phyloP scores from a whole-genome alignment of 2,113 vertebrate genomes.

The Turnix velox region DNA sequence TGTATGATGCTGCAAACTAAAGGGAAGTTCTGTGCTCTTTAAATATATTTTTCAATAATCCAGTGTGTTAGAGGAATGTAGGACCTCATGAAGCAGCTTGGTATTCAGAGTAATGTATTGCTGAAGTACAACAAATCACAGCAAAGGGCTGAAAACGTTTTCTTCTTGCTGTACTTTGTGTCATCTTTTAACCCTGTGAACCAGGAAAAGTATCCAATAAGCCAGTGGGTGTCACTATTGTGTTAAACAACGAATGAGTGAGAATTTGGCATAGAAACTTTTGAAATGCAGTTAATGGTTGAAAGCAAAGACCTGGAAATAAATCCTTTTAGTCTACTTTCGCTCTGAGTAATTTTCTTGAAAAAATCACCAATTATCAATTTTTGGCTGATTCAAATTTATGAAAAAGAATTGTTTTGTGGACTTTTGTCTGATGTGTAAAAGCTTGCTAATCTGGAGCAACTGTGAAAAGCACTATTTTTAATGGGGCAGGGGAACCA shows the following conservation, averaged over 20 bases:
- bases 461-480: background rate
- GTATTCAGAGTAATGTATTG: background rate
- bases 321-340: background rate
- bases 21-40: background rate
- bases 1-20: background rate
- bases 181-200: background rate
- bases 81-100: background rate
- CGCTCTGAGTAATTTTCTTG: background rate
- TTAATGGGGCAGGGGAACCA: background rate
- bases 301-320: background rate
- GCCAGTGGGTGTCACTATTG: slow-evolving; percentile 55
- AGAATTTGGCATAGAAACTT: background rate
- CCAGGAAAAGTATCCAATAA: background rate
- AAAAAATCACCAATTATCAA: background rate
- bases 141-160: background rate
- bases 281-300: background rate
- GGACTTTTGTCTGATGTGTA: background rate
- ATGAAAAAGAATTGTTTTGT: background rate
- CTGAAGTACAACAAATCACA: background rate
- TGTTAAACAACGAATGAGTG: background rate
- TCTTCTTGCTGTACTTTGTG: background rate
- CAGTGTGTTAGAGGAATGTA: background rate
- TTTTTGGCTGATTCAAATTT: background rate
- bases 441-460: background rate
- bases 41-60: background rate